Evolutionary conservation across 2,888 invertebrate genomes (phyloP).

Genomic region (Protophormia terraenovae): DNA sequence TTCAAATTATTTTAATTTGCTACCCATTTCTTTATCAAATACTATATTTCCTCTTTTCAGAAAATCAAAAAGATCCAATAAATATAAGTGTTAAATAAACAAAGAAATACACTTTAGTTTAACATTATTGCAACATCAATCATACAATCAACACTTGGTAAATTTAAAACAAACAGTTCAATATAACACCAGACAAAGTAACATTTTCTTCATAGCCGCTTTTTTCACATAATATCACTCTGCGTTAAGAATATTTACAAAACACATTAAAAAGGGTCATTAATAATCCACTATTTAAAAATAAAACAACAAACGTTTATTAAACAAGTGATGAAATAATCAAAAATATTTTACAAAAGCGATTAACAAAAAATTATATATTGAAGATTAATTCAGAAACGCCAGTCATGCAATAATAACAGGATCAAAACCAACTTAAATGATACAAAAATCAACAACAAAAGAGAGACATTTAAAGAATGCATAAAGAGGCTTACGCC

Average conservation of each 20-base stretch:
- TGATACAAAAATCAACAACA: slow-evolving; percentile 38
- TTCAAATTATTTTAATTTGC: neutral
- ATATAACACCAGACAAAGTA: slow-evolving; percentile 21
- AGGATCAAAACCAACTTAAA: slow-evolving; percentile 47
- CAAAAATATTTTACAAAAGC: slow-evolving; percentile 21
- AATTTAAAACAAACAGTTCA: slow-evolving; percentile 29
- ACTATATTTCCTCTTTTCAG: neutral
- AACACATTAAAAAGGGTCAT: slow-evolving; percentile 60
- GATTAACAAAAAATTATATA: slow-evolving; percentile 6
- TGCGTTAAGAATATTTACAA: neutral
- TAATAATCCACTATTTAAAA: slow-evolving; percentile 64
- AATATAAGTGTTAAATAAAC: slow-evolving; percentile 41
- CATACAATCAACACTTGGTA: slow-evolving; percentile 57
- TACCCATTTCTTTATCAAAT: no score
- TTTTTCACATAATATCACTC: neutral
- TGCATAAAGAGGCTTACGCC: slow-evolving; percentile 31
- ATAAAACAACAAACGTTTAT: slow-evolving; percentile 58
- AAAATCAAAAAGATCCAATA: neutral
- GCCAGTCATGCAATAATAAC: slow-evolving; percentile 59
- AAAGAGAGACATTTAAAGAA: neutral
- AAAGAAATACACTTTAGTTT: slow-evolving; percentile 42
- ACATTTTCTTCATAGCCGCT: neutral
- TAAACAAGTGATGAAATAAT: slow-evolving; percentile 66
- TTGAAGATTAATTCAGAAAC: neutral
- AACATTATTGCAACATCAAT: slow-evolving; percentile 56